Evolutionary conservation across 1,140 invertebrate genomes (phyloP), one percentile per base, ranked within the genome.

Genomic region (Drosophila busckii): DNA sequence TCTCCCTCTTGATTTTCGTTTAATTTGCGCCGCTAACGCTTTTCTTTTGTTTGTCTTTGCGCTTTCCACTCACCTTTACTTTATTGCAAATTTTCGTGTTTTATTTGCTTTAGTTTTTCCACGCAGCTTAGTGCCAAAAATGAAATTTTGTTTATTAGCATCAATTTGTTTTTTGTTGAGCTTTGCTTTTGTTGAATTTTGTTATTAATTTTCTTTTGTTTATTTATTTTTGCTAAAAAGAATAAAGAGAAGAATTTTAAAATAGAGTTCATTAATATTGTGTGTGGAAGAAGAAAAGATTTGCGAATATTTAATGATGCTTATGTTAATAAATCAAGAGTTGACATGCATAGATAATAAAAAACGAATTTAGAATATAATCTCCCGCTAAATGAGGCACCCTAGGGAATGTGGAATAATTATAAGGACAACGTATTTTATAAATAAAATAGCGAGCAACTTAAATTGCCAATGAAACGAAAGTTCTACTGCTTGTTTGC

Each of bases 1-100:
- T 2, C 10, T 44, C 13, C 19, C 19, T 42, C 16, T 55, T 15
- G 3, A 38, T 70, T 53, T 73, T n/a, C 41, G 46, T 49, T 59
- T 13, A 40, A 40, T 66, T 60, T 55, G 48, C 7, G 37, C 42
- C n/a, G n/a, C n/a, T n/a, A 32, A 46, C 37, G 22, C 12, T 48
- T 34, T 58, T 17, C 19, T 19, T 37, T 12, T 13, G 6, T 28
- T 37, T 12, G 15, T 22, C 20, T 35, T 48, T 29, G 4, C 17
- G 7, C 23, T 9, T 45, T 52, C 28, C 9, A 32, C 58, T 45
- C 12, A 63, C 52, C 59, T 56, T 8, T 52, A 34, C 32, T 48
- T 23, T 32, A 34, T 49, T 41, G 50, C 19, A 38, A 37, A 35
- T 37, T 37, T 45, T n/a, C n/a, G n/a, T n/a, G n/a, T n/a, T 35